Evolutionary conservation across 2,113 vertebrate species (phyloP), one percentile per base, ranked within the genome.

Genomic region (Dipodomys stephensi): DNA sequence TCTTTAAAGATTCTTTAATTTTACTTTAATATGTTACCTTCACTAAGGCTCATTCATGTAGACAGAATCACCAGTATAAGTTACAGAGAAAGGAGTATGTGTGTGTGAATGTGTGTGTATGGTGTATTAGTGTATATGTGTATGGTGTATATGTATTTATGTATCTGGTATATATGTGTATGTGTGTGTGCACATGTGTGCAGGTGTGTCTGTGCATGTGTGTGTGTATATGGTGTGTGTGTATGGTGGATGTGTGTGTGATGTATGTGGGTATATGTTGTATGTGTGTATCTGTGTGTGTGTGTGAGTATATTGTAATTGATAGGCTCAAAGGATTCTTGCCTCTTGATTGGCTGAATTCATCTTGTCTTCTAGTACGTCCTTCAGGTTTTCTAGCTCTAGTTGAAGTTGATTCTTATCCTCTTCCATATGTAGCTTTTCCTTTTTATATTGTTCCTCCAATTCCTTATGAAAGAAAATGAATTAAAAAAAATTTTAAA

Each of bases 381-480:
- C 98, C 92, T 98, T 98, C 91, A 99, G 92, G 88, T 98, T 99
- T 92, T 99, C 99, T 92, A 99, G 97, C 97, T 99, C 98, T 96
- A 98, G 98, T 77, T 98, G 97, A 88, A 99, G 98, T 39, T 98
- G 98, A 91, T 94, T 98, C 97, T 99, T 99, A 98, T 99, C 98
- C 32, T 99, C 99, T 98, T 99, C 99, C 97, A 99, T 97, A 32
- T 98, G 98, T 64, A 97, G 96, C 69, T 98, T 99, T 96, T 99
- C 99, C 92, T 97, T 98, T 97, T 99, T 99, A 97, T 99, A 99
- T 96, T 99, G 99, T 98, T 99, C 99, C 95, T 99, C 99, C 97
- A 99, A 96, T 94, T 99, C 99, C 99, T 99, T 97, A 57, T 57
- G 53, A 57, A 57, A 57, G 87, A 65, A 97, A 96, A 98, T 49